Conservation (phyloP, 1,140 invertebrate genomes). For the Drosophila sulfurigaster region DNA sequence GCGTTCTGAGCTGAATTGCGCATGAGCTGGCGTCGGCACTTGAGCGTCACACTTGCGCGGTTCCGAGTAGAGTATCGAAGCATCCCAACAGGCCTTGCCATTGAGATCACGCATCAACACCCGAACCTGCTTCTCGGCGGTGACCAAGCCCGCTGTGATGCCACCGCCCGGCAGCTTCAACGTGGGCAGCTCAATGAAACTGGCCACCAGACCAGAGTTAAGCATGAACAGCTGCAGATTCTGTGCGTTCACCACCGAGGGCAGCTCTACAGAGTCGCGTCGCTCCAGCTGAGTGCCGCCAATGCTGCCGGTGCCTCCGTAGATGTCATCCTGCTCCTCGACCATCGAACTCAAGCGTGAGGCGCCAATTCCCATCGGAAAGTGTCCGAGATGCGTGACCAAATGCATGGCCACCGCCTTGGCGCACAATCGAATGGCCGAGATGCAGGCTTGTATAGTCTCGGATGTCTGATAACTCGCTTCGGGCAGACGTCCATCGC, state of each 20-base stretch:
- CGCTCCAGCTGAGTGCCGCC: slow-evolving; percentile 49
- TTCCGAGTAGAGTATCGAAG: slow-evolving; percentile 93
- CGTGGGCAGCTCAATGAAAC: slow-evolving; percentile 96
- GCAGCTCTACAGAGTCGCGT: slow-evolving; percentile 75
- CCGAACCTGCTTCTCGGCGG: slow-evolving; percentile 90
- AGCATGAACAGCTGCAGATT: slow-evolving; percentile 96
- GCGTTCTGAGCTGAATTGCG: slow-evolving; percentile 38
- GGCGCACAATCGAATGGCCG: slow-evolving; percentile 88
- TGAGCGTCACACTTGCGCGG: slow-evolving; percentile 84
- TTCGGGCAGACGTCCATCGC: slow-evolving; percentile 78
- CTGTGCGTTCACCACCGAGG: slow-evolving; percentile 89
- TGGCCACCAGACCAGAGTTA: slow-evolving; percentile 93
- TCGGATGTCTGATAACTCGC: slow-evolving; percentile 84
- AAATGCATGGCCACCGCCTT: slow-evolving; percentile 92
- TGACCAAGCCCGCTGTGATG: slow-evolving; percentile 90
- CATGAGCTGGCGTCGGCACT: slow-evolving; percentile 26
- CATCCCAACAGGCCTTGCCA: slow-evolving; percentile 99
- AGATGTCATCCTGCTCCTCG: slow-evolving; percentile 95
- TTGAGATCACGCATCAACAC: slow-evolving; percentile 96
- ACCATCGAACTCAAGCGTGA: slow-evolving; percentile 91
- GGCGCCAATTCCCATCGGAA: slow-evolving; percentile 95
- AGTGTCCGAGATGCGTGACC: slow-evolving; percentile 94
- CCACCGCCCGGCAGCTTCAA: slow-evolving; percentile 93
- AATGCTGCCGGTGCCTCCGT: not conserved
- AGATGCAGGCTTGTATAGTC: slow-evolving; percentile 85